Conservation (phyloP, 2,797 vertebrate species). For the Falco rusticolus region DNA sequence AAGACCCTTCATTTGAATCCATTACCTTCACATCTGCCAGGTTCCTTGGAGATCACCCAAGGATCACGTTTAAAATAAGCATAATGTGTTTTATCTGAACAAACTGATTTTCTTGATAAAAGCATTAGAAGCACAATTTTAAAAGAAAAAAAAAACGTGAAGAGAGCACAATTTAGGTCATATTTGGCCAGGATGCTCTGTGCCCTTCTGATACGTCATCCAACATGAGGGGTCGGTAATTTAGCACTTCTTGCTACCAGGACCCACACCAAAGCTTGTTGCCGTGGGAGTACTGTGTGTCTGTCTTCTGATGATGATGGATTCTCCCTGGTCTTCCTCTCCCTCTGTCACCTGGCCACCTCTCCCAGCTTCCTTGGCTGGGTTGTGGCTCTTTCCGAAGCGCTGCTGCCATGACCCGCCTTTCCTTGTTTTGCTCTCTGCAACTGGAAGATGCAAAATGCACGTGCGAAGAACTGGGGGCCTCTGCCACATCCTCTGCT, state of each 20-base stretch:
- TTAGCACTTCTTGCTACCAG: background rate
- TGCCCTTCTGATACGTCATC: background rate
- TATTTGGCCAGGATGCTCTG: background rate
- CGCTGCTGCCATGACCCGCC: background rate
- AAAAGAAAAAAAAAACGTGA: background rate
- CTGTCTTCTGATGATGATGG: background rate
- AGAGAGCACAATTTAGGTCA: background rate
- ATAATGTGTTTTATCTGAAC: background rate
- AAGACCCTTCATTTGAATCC: background rate
- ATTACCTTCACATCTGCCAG: background rate
- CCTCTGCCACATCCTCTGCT: background rate
- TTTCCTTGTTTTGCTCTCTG: background rate
- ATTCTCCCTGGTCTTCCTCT: background rate
- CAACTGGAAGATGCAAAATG: background rate
- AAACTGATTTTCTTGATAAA: conserved; percentile 4
- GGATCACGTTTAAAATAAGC: background rate
- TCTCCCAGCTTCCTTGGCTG: background rate
- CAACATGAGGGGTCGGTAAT: background rate
- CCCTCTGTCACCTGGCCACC: background rate
- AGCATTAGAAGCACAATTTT: background rate
- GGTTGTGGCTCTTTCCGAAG: background rate
- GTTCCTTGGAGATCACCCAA: background rate
- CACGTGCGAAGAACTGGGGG: background rate
- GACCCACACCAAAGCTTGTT: background rate
- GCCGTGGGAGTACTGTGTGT: background rate